Evolutionary conservation across 2,888 invertebrate species (phyloP).

Genomic region (Meghimatium bilineatum): DNA sequence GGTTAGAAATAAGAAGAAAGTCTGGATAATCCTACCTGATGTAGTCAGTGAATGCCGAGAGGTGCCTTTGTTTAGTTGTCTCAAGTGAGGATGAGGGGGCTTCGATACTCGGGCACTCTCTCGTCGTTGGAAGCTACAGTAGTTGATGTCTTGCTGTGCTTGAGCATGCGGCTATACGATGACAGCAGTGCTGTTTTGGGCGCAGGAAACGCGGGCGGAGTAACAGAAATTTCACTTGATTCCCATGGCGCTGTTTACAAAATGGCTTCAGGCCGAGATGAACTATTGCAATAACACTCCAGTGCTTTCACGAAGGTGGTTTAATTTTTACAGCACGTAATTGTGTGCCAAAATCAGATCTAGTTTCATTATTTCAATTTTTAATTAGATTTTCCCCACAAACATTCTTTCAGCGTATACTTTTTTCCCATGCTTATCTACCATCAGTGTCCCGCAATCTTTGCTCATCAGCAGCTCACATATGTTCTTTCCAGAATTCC

Average conservation of each 20-base stretch:
- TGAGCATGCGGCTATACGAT: slow-evolving; percentile 24
- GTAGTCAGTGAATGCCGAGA: slow-evolving; percentile 11
- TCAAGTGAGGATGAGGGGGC: neutral
- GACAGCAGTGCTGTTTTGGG: neutral
- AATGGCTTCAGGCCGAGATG: no score
- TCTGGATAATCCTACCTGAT: neutral
- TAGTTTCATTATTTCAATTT: no score
- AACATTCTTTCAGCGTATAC: no score
- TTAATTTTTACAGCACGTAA: no score
- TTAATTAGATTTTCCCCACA: no score
- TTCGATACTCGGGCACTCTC: neutral
- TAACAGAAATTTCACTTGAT: slow-evolving; percentile 24
- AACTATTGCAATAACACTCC: no score
- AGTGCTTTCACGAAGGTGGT: no score
- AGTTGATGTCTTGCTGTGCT: neutral
- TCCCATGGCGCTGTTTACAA: slow-evolving; percentile 9
- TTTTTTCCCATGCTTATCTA: no score
- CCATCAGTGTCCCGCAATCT: no score
- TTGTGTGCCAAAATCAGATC: no score
- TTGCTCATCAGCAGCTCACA: no score
- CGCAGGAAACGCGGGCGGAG: slow-evolving; percentile 23
- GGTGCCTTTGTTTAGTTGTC: neutral
- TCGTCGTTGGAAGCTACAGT: neutral
- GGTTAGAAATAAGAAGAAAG: neutral
- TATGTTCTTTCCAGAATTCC: no score